Evolutionary conservation across 2,113 vertebrate species (phyloP), one percentile per base, ranked within the genome.

Genomic region (Pardalotus punctatus): DNA sequence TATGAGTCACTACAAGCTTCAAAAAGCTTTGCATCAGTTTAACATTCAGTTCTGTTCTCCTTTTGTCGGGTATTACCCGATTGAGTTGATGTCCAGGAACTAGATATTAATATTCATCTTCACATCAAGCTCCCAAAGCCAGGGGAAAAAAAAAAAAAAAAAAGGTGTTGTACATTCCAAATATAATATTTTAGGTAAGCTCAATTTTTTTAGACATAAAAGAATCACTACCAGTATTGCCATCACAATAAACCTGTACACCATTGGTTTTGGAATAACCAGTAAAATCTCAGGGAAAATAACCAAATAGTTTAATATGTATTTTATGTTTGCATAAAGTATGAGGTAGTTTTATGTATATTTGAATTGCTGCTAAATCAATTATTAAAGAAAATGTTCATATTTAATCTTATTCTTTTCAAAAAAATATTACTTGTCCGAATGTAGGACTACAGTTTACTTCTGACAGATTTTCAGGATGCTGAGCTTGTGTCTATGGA

Each of bases 41-140:
- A 66, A 8, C 2, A 18, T 57, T 57, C 19, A 66, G 7, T 6
- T 71, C 22, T 70, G 3, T 67, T 78, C 13, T 51, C 15, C 14
- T 72, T 48, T 43, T 67, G 20, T 64, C 10, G 3, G 9, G 7
- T 38, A 73, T 85, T 88, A 7, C 8, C 12, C 38, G 40, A 11
- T 0, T 33, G 8, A 74, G 25, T 29, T 81, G 31, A 15, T 84
- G 4, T 66, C 29, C n/a, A 70, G 61, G 29, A 79, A 69, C 47
- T 78, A 22, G 5, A 50, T 25, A 5, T 54, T 56, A 73, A 20
- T 35, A 25, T 85, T 74, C 11, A 66, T 58, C 27, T 53, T 15
- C 19, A 53, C 12, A 48, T 69, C 10, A 57, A 14, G 5, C 18
- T 64, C 18, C 12, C 0, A 0, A 50, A 82, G 10, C 3, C 9